These are phyloP conservation scores for Erithacus rubecula DNA, from an alignment of 2,797 vertebrate genomes.

Conservation along the genomic window DNA sequence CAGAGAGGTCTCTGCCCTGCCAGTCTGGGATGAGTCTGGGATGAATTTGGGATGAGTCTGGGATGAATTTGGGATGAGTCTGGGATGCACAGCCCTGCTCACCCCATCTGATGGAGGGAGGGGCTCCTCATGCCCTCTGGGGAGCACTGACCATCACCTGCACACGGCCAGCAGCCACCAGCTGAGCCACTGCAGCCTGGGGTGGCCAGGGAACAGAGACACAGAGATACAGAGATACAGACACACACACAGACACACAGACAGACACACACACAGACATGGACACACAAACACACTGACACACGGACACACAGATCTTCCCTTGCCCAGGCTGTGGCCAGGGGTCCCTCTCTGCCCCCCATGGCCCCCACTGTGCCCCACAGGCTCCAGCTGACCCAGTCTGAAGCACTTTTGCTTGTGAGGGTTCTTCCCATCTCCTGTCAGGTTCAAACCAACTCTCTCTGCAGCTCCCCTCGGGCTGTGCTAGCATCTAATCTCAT, in stretches of 20 bases:
- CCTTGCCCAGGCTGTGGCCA: background rate
- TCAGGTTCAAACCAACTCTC: background rate
- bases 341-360: background rate
- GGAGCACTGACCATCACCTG: background rate
- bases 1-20: background rate
- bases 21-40: background rate
- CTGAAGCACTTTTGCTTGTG: background rate
- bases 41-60: background rate
- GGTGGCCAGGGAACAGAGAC: too few relatives aligned
- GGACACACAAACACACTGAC: too few relatives aligned
- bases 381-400: background rate
- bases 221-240: background rate
- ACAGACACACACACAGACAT: background rate
- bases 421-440: background rate
- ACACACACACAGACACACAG: background rate
- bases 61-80: background rate
- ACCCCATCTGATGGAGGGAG: fast-evolving
- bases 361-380: background rate
- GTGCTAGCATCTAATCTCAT: background rate
- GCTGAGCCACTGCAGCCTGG: too few relatives aligned
- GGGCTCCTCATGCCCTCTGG: background rate
- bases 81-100: background rate
- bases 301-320: background rate
- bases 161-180: background rate
- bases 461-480: background rate